These are phyloP conservation scores for Apocrypta bakeri DNA, from an alignment of 1,140 invertebrate species.

Conservation along the genomic window DNA sequence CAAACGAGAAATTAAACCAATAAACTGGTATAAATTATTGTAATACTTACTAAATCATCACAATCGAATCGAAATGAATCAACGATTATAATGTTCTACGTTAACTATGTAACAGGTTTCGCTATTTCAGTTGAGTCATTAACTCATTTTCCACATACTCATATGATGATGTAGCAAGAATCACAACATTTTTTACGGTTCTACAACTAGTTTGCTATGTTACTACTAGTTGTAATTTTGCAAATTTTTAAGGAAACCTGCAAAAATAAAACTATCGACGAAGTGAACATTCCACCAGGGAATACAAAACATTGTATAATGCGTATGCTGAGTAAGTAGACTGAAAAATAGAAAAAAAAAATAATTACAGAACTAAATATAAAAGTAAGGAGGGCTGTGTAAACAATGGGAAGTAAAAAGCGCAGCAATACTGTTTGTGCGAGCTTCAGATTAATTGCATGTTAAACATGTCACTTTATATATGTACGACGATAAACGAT, in stretches of 20 bases:
- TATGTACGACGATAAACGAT: constrained; percentile 55
- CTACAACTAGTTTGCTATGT: no score
- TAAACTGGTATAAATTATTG: background rate
- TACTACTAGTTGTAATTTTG: constrained; percentile 43
- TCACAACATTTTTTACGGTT: constrained; percentile 13
- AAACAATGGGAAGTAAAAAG: constrained; percentile 72
- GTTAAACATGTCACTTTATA: constrained; percentile 73
- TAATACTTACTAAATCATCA: constrained; percentile 11
- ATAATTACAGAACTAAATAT: constrained; percentile 50
- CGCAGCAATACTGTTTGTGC: constrained; percentile 72
- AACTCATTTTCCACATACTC: background rate
- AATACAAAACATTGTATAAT: constrained; percentile 31
- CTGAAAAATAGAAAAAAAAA: constrained; percentile 54
- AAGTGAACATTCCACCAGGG: constrained; percentile 41
- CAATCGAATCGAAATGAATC: background rate
- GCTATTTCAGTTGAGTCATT: background rate
- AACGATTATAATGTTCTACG: no score
- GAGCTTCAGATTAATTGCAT: constrained; percentile 74
- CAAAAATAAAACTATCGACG: constrained; percentile 12
- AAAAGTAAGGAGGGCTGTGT: constrained; percentile 69
- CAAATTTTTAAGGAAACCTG: constrained; percentile 32
- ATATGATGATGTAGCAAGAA: background rate
- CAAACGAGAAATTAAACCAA: background rate
- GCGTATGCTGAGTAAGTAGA: constrained; percentile 49
- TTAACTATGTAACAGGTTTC: background rate